These are phyloP conservation scores for Peromyscus leucopus DNA, from an alignment of 2,113 vertebrate genomes.

Conservation along the genomic window DNA sequence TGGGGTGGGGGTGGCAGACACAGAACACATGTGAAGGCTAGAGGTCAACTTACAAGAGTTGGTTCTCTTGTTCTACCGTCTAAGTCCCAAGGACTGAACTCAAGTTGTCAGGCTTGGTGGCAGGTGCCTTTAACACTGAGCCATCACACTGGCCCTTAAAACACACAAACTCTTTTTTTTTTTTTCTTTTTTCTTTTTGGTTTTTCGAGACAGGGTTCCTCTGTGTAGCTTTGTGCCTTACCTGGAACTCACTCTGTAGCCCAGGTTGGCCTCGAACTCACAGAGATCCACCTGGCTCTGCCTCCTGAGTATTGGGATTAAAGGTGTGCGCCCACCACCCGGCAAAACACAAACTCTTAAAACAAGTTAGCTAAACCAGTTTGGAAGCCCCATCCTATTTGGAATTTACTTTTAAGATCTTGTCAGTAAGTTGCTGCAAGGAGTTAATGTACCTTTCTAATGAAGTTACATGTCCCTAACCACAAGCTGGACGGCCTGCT, in stretches of 20 bases:
- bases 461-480: slow-evolving; percentile 30
- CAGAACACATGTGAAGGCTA: not conserved
- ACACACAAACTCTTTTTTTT: not conserved
- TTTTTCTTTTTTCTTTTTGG: no score
- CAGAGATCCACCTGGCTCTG: no score
- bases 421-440: slow-evolving; percentile 45
- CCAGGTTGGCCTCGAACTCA: no score
- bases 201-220: no score
- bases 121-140: not conserved
- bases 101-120: not conserved
- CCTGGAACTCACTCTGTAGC: no score
- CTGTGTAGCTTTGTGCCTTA: no score
- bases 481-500: not conserved
- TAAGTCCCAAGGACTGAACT: not conserved
- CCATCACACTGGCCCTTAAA: not conserved
- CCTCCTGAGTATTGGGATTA: no score
- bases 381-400: not conserved
- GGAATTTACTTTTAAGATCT: not conserved
- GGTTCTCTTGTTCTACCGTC: not conserved
- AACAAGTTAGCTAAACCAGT: slow-evolving; percentile 33
- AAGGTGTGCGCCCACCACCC: no score
- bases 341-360: slow-evolving; percentile 17
- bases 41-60: not conserved
- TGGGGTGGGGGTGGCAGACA: not conserved
- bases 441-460: slow-evolving; percentile 39